phyloP scores from a whole-genome alignment of 2,113 vertebrate genomes.

The Myxocyprinus asiaticus region DNA sequence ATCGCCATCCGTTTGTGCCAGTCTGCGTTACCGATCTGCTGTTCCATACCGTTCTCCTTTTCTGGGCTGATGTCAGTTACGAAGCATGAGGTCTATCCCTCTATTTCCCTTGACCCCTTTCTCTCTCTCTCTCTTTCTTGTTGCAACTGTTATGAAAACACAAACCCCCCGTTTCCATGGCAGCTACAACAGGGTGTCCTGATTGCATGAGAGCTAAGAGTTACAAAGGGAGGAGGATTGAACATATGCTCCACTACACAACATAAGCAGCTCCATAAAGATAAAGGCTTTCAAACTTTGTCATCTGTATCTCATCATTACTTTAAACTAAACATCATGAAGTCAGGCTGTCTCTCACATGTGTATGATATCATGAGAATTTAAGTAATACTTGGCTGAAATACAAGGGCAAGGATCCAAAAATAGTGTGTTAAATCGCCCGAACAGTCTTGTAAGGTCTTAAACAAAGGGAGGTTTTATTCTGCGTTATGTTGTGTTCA shows the following conservation, averaged over 20 bases:
- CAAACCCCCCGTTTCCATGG: slow-evolving; percentile 73
- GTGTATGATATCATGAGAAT: slow-evolving; percentile 20
- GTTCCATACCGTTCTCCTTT: slow-evolving; percentile 45
- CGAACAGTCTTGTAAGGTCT: not conserved
- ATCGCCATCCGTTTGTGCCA: not conserved
- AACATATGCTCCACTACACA: slow-evolving; percentile 23
- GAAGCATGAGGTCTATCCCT: slow-evolving; percentile 51
- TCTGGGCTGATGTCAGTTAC: slow-evolving; percentile 46
- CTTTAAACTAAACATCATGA: slow-evolving; percentile 11
- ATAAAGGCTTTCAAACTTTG: slow-evolving; percentile 11
- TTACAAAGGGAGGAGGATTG: not conserved
- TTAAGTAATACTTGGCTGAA: slow-evolving; percentile 7
- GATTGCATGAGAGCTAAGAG: slow-evolving; percentile 63
- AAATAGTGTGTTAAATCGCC: not conserved
- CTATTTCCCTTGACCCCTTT: slow-evolving; percentile 44
- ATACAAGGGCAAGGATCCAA: not conserved
- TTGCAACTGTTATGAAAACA: slow-evolving; percentile 70
- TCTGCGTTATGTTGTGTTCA: not conserved
- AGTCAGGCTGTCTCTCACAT: not conserved
- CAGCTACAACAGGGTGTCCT: slow-evolving; percentile 66
- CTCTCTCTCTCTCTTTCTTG: slow-evolving; percentile 12
- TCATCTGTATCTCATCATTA: slow-evolving; percentile 35
- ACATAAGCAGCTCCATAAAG: not conserved
- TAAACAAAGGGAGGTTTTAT: not conserved
- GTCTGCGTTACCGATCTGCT: not conserved